Conservation (phyloP, 2,888 invertebrate genomes). For the Oxytorus armatus region DNA sequence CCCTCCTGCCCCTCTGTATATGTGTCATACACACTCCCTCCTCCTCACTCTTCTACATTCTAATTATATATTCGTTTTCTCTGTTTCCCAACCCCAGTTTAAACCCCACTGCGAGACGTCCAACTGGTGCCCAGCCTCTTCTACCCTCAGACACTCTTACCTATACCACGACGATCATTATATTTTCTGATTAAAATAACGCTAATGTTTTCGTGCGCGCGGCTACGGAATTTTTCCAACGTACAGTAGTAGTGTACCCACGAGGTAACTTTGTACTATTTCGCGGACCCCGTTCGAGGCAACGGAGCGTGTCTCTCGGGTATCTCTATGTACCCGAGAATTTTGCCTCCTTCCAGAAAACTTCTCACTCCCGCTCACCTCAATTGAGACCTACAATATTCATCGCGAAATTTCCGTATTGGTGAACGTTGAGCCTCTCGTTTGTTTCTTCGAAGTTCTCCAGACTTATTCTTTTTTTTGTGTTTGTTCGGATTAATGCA, state of each 20-base stretch:
- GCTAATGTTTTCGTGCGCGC: constrained; percentile 65
- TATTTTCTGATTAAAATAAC: constrained; percentile 78
- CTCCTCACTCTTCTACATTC: constrained; percentile 6
- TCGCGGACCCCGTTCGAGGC: constrained; percentile 2
- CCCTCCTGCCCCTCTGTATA: constrained; percentile 38
- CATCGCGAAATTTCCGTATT: constrained; percentile 10
- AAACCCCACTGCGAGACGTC: constrained; percentile 60
- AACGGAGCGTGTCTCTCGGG: neutral
- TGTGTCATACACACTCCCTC: constrained; percentile 11
- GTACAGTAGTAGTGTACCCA: neutral
- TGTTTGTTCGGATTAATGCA: too few species aligned
- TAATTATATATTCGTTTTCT: constrained; percentile 13
- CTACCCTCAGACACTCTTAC: constrained; percentile 50
- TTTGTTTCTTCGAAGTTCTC: neutral
- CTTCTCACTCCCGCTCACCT: neutral
- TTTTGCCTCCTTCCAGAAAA: constrained; percentile 22
- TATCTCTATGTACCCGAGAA: neutral
- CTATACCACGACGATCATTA: constrained; percentile 73
- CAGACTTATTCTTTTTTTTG: neutral
- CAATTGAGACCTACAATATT: constrained; percentile 2
- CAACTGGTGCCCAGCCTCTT: constrained; percentile 51
- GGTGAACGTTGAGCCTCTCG: neutral
- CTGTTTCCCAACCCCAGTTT: constrained; percentile 41
- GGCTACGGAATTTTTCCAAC: constrained; percentile 18
- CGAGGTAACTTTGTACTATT: constrained; percentile 19